phyloP scores from a whole-genome alignment of 2,888 invertebrate genomes.

The Pammene fasciana region DNA sequence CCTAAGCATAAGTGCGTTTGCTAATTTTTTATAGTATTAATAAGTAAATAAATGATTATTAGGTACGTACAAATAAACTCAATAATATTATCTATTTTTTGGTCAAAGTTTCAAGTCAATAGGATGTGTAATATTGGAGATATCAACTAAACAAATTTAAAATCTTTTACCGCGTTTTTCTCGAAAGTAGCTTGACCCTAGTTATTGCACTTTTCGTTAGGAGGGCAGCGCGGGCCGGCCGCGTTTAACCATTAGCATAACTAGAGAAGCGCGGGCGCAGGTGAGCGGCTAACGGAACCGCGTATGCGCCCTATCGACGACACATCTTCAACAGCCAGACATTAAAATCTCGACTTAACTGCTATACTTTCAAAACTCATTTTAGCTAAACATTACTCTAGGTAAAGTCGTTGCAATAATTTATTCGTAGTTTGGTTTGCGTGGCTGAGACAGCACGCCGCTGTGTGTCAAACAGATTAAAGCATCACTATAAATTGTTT shows the following conservation, averaged over 20 bases:
- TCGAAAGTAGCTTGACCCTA: no score
- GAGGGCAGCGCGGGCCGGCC: conserved; percentile 64
- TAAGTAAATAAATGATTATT: no score
- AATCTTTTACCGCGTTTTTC: no score
- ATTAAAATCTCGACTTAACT: conserved; percentile 65
- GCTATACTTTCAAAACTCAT: conserved; percentile 54
- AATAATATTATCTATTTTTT: no score
- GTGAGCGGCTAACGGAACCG: conserved; percentile 79
- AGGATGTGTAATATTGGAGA: no score
- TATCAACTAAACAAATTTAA: no score
- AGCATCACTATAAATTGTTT: conserved; percentile 69
- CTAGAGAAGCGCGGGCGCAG: conserved; percentile 80
- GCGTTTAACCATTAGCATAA: conserved; percentile 78
- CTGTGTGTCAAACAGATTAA: conserved; percentile 70
- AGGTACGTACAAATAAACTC: no score
- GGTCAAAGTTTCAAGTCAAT: no score
- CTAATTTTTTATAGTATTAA: no score
- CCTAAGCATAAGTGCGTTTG: no score
- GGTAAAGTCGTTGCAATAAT: conserved; percentile 59
- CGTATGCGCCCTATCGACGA: conserved; percentile 64
- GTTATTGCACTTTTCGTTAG: no score
- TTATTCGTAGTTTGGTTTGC: conserved; percentile 62
- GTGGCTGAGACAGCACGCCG: conserved; percentile 67
- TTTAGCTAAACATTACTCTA: conserved; percentile 50
- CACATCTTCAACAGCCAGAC: conserved; percentile 57